Base-by-base conservation (phyloP, 2,113 vertebrate species). In the Ailuropoda melanoleuca region DNA sequence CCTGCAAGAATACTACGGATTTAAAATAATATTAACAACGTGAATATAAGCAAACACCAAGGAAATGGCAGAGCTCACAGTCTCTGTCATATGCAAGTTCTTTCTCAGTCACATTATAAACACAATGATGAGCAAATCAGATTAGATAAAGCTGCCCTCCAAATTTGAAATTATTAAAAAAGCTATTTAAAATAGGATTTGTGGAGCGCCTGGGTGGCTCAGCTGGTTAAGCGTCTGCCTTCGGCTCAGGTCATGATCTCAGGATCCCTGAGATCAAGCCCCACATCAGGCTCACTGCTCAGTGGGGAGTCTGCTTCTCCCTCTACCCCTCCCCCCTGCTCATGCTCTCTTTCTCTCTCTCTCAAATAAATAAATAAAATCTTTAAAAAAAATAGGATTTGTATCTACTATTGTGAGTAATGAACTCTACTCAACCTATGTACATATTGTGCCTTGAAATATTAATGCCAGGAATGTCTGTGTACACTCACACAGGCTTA, bases 171-270 rank as follows among this genome's bases (percentile, higher is more conserved):
- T 85, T 1, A 82, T 91, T 43, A 93, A 83, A 95, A 96, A 81
- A 60, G 26, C 64, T 53, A 62, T 77, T 95, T 97, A 82, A 94
- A 84, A 92, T 70, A 85, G 62, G 18, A 94, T 90, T 94, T 70
- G 21, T 55, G 43, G 43, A 43, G 43, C 43, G 43, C 43, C 43
- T 43, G 43, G 43, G 43, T 43, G 43, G 43, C 43, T 43, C 43
- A 43, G 43, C 43, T 43, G 43, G 43, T 43, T 43, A 43, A 43
- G 43, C 4, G 43, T 43, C 43, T 43, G 43, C 43, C 43, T 43
- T 43, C 43, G 4, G 43, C 43, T 43, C 43, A 43, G 43, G 43
- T 43, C 43, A 43, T 43, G 43, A 43, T 43, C 43, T 43, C 43
- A 43, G 43, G 43, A 6, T 43, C 43, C 43, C 43, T 43, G 43